Evolutionary conservation across 2,888 invertebrate genomes (phyloP).

Genomic region (Diaprepes abbreviatus): DNA sequence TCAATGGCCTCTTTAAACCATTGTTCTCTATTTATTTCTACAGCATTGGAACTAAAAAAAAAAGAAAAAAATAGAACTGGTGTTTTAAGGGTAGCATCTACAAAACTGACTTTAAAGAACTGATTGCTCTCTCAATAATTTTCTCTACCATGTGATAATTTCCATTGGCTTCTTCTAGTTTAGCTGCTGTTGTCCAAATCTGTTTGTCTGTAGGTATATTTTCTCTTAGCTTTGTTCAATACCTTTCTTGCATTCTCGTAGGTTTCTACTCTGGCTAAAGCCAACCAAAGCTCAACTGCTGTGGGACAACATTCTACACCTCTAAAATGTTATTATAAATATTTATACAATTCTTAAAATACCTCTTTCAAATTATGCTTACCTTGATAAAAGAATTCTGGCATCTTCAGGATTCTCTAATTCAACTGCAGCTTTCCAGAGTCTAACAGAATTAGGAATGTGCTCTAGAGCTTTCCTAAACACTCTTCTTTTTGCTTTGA

Average conservation of each 20-base stretch:
- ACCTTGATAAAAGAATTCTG: slow-evolving; percentile 85
- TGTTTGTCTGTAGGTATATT: slow-evolving; percentile 98
- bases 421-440: slow-evolving; percentile 99
- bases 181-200: slow-evolving; percentile 99
- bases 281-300: slow-evolving; percentile 95
- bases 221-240: slow-evolving; percentile 96
- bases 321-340: no score
- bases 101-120: slow-evolving; percentile 77
- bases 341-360: no score
- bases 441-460: slow-evolving; percentile 96
- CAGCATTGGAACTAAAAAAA: slow-evolving; percentile 77
- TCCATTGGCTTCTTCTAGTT: slow-evolving; percentile 97
- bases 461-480: slow-evolving; percentile 96
- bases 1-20: slow-evolving; percentile 99
- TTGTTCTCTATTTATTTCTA: slow-evolving; percentile 98
- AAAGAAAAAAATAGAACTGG: no score
- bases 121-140: slow-evolving; percentile 90
- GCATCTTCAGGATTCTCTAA: slow-evolving; percentile 99
- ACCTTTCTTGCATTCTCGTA: slow-evolving; percentile 99
- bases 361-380: not conserved
- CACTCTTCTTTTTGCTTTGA: slow-evolving; percentile 94
- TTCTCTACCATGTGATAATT: slow-evolving; percentile 94
- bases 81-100: no score
- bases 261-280: slow-evolving; percentile 91
- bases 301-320: slow-evolving; percentile 99